Evolutionary conservation across 2,797 vertebrate species (phyloP).

Genomic region (Hypotaenidia philippensis): DNA sequence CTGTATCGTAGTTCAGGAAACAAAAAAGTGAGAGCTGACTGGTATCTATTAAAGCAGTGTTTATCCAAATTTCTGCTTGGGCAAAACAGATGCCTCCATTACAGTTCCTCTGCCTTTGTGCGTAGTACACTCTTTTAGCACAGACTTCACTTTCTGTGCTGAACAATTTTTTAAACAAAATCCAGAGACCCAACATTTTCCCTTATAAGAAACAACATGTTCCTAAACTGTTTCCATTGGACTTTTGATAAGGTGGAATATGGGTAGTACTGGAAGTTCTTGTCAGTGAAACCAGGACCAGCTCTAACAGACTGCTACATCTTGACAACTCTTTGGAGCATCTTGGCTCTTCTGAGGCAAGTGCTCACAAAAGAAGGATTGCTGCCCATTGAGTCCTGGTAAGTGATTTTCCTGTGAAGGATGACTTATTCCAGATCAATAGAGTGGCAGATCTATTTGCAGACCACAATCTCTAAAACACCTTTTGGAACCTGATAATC

Average conservation of each 20-base stretch:
- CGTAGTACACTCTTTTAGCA: not conserved
- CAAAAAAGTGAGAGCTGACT: not conserved
- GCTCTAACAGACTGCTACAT: not conserved
- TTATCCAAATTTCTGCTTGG: not conserved
- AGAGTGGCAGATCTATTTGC: not conserved
- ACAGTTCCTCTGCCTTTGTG: not conserved
- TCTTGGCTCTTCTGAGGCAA: not conserved
- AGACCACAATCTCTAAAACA: not conserved
- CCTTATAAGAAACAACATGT: not conserved
- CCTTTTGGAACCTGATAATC: not conserved
- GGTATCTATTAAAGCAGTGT: not conserved
- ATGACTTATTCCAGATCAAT: not conserved
- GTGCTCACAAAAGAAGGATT: not conserved
- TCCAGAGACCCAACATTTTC: not conserved
- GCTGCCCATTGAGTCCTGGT: not conserved
- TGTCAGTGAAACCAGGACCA: not conserved
- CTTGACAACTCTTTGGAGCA: not conserved
- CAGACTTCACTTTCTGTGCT: not conserved
- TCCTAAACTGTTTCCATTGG: not conserved
- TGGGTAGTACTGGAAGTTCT: not conserved
- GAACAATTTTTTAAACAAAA: not conserved
- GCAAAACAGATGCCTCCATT: not conserved
- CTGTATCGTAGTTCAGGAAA: not conserved
- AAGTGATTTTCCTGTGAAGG: not conserved
- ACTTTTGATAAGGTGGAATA: not conserved